Evolutionary conservation across 2,113 vertebrate species (phyloP).

Genomic region (Colistium nudipinnis): DNA sequence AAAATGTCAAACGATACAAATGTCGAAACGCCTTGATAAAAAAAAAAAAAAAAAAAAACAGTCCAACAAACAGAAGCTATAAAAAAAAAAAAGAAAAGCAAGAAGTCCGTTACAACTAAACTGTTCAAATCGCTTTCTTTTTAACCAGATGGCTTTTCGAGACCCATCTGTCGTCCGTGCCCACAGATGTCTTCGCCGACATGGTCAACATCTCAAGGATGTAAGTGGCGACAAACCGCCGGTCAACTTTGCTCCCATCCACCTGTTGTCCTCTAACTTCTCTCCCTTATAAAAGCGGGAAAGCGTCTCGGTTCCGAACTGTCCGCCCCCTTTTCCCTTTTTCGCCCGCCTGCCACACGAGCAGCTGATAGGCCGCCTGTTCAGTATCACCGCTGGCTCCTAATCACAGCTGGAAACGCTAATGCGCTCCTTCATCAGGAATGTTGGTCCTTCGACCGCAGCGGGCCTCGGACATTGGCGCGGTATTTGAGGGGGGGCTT

Average conservation of each 20-base stretch:
- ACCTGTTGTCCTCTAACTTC: conserved; percentile 46
- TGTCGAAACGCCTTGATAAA: not conserved
- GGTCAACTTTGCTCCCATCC: conserved; percentile 13
- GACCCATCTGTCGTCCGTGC: conserved; percentile 87
- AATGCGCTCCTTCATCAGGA: conserved; percentile 65
- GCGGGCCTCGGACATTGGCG: conserved; percentile 36
- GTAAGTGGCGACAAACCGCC: conserved; percentile 83
- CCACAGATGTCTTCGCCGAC: conserved; percentile 85
- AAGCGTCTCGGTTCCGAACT: conserved; percentile 10
- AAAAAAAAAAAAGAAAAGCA: not conserved
- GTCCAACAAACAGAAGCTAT: not conserved
- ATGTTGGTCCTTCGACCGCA: conserved; percentile 61
- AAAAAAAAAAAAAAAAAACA: not conserved
- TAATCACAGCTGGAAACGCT: conserved; percentile 67
- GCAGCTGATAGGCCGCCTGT: conserved; percentile 61
- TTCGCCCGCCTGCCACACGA: conserved; percentile 35
- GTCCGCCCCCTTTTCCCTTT: conserved; percentile 9
- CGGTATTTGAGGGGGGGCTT: conserved; percentile 41
- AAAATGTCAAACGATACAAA: not conserved
- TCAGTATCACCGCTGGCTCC: conserved; percentile 58
- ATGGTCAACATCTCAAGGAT: conserved; percentile 94
- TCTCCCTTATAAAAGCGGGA: conserved; percentile 8
- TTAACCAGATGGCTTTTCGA: conserved; percentile 88
- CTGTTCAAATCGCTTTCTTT: not conserved
- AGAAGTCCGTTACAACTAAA: conserved; percentile 20